Evolutionary conservation across 2,888 invertebrate species (phyloP), one percentile per base, ranked within the genome.

Genomic region (Drosophila bunnanda): DNA sequence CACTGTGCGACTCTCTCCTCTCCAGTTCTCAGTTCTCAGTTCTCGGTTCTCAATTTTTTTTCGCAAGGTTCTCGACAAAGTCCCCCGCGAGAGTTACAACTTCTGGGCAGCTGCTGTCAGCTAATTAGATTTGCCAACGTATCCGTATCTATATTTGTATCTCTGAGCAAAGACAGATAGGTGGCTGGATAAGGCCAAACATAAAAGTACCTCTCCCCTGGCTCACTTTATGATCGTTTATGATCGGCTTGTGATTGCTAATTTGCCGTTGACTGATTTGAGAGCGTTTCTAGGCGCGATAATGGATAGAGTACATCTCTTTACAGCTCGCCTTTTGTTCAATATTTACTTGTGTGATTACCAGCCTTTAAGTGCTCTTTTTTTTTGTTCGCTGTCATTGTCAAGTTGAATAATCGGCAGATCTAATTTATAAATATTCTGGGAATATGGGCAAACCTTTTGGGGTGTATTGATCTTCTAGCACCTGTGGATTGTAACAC

Each of bases 61-160:
- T 73, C 50, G 56, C 76, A 71, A 58, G 54, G 74, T 66, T 75
- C 73, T 59, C 43, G 54, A 59, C 44, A 54, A 69, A 28, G 46
- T 61, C 39, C 39, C 53, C 36, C 34, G 52, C 61, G 43, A 43
- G 22, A 50, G 34, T 60, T 52, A 36, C 64, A 52, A 67, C 73
- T 60, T 58, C 50, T 34, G 50, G 72, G 57, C 46, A 68, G 60
- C 46, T 10, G 44, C 53, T 72, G 56, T 39, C 44, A 78, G 74
- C 87, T 83, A 82, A 82, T 82, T 82, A 82, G 36, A 70, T 78
- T 67, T 75, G 54, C 64, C 80, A 78, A 81, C 80, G 70, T 44
- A 65, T 54, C 20, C n/a, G 44, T 44, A n/a, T 44, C 46, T 38
- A 17, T 61, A 52, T 55, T 25, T 34, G 50, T 46, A 43, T 39